These are phyloP conservation scores for Dermolepida albohirtum DNA, from an alignment of 2,888 invertebrate genomes.

Conservation along the genomic window DNA sequence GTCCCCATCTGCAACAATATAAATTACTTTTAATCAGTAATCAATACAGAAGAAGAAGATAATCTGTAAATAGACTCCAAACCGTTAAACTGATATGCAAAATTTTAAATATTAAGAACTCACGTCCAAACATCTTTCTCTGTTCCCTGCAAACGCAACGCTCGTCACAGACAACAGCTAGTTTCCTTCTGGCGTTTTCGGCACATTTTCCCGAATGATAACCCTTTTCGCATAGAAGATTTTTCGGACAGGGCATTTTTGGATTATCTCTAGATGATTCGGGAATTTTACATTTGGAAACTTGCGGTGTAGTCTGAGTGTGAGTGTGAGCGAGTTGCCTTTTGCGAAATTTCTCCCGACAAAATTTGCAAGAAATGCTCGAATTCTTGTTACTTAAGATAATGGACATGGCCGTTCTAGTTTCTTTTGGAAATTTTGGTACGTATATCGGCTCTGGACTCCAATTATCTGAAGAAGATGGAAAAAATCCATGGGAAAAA, in stretches of 20 bases:
- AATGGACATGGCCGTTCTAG: constrained; percentile 53
- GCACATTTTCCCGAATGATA: constrained; percentile 49
- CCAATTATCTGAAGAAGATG: constrained; percentile 17
- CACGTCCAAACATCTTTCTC: constrained; percentile 25
- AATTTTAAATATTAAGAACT: background rate
- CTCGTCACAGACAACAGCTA: constrained; percentile 36
- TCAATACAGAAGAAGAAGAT: too few relatives aligned
- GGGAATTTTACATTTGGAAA: constrained; percentile 23
- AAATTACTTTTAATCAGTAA: background rate
- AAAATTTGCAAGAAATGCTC: constrained; percentile 35
- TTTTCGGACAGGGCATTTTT: constrained; percentile 50
- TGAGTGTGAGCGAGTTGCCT: constrained; percentile 31
- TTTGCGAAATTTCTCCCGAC: constrained; percentile 37
- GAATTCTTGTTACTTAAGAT: constrained; percentile 46
- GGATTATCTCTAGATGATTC: constrained; percentile 3
- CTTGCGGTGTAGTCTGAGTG: constrained; percentile 42
- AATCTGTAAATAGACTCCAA: too few relatives aligned
- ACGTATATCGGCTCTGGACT: constrained; percentile 13
- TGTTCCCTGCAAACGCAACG: constrained; percentile 37
- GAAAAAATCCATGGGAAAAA: background rate
- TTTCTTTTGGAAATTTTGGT: constrained; percentile 54
- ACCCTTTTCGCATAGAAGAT: constrained; percentile 50
- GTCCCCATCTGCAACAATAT: constrained; percentile 2
- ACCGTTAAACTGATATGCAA: too few relatives aligned
- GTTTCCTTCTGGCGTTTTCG: constrained; percentile 38